phyloP scores from a whole-genome alignment of 1,140 invertebrate genomes.

The Andricus grossulariae region DNA sequence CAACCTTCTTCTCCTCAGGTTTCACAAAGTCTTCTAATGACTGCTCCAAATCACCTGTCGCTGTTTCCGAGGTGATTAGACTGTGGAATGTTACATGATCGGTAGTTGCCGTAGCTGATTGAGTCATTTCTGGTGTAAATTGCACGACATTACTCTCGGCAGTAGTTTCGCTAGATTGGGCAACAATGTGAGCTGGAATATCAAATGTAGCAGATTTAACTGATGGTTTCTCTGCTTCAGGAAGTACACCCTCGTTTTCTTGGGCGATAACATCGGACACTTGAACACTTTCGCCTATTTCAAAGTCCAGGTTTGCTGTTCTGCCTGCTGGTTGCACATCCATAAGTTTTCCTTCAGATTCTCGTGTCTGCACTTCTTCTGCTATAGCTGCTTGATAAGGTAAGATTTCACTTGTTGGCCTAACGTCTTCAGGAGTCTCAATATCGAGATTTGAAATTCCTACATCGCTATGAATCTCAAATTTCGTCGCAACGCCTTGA shows the following conservation, averaged over 20 bases:
- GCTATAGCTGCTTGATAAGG: slow-evolving; percentile 72
- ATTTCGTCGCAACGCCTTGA: slow-evolving; percentile 76
- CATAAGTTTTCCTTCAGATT: slow-evolving; percentile 76
- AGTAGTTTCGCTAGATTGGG: slow-evolving; percentile 70
- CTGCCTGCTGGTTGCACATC: slow-evolving; percentile 65
- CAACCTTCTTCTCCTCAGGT: slow-evolving; percentile 70
- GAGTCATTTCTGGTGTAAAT: slow-evolving; percentile 57
- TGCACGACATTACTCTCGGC: slow-evolving; percentile 64
- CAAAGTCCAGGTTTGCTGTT: slow-evolving; percentile 71
- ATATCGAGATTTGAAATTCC: slow-evolving; percentile 64
- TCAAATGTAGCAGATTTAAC: slow-evolving; percentile 69
- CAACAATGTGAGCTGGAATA: slow-evolving; percentile 68
- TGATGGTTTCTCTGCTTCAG: slow-evolving; percentile 61
- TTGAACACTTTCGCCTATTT: slow-evolving; percentile 73
- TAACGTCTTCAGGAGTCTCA: slow-evolving; percentile 61
- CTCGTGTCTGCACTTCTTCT: slow-evolving; percentile 72
- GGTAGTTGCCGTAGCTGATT: slow-evolving; percentile 64
- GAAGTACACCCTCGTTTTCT: slow-evolving; percentile 74
- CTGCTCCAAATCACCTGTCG: slow-evolving; percentile 65
- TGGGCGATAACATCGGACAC: slow-evolving; percentile 74
- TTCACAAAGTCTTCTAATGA: slow-evolving; percentile 66
- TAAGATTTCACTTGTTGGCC: slow-evolving; percentile 69
- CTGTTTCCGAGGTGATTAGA: slow-evolving; percentile 71
- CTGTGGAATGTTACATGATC: slow-evolving; percentile 72
- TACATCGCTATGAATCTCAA: slow-evolving; percentile 72